phyloP scores from a whole-genome alignment of 2,888 invertebrate genomes.

The Acholoe squamosa region DNA sequence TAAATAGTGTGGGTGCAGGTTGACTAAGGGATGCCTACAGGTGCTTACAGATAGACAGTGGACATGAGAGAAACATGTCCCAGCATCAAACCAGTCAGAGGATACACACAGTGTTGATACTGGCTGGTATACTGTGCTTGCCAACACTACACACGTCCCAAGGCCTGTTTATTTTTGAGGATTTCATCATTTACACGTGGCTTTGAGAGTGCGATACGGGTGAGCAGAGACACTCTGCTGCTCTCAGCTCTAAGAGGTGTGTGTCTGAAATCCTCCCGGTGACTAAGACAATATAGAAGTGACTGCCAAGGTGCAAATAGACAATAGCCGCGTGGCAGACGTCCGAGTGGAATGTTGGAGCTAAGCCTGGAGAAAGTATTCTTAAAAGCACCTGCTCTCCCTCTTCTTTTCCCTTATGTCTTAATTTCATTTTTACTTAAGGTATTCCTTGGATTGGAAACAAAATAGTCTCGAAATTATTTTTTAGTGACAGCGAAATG shows the following conservation, averaged over 20 bases:
- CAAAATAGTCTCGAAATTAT: too few relatives aligned
- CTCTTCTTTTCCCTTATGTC: too few relatives aligned
- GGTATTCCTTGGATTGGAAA: too few relatives aligned
- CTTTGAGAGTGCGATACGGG: conserved; percentile 14
- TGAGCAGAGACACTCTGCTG: conserved; percentile 2
- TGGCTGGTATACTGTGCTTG: conserved; percentile 11
- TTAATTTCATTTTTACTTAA: too few relatives aligned
- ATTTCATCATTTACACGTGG: conserved; percentile 23
- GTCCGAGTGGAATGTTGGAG: neutral
- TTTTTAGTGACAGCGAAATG: too few relatives aligned
- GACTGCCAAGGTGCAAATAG: neutral
- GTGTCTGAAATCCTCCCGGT: neutral
- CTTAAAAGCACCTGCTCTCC: neutral
- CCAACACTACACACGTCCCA: conserved; percentile 34
- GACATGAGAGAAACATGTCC: too few relatives aligned
- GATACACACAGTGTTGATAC: conserved; percentile 5
- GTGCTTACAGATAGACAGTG: too few relatives aligned
- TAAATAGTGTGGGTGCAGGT: too few relatives aligned
- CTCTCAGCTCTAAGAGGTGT: neutral
- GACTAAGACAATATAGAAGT: neutral
- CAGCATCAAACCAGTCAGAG: neutral
- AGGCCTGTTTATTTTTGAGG: conserved; percentile 28
- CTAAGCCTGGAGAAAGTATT: neutral
- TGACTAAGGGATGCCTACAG: too few relatives aligned
- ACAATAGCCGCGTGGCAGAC: neutral